phyloP scores from a whole-genome alignment of 2,888 invertebrate genomes.

The Drosophila mulleri region DNA sequence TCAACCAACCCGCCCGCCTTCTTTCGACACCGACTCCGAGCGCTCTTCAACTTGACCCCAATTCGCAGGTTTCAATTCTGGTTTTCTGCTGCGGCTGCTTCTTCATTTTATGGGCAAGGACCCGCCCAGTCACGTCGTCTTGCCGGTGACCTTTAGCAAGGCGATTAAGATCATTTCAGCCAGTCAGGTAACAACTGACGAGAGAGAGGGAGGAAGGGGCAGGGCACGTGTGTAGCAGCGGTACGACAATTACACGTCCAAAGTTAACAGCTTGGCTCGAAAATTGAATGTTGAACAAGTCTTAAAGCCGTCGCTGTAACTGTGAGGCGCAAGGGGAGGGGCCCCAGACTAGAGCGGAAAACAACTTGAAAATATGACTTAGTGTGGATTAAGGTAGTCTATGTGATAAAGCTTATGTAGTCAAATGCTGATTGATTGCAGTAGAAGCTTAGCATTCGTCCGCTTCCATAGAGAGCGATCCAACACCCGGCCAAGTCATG shows the following conservation, averaged over 20 bases:
- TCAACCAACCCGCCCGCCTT: not conserved
- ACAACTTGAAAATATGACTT: not conserved
- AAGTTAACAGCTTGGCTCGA: conserved; percentile 51
- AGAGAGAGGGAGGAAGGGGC: rapidly evolving
- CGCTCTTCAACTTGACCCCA: conserved; percentile 71
- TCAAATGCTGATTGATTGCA: not conserved
- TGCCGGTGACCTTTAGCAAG: conserved; percentile 44
- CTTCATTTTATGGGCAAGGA: conserved; percentile 50
- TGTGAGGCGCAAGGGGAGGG: not conserved
- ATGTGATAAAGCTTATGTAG: not conserved
- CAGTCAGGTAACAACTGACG: not conserved
- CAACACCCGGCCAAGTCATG: not conserved
- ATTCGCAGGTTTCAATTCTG: conserved; percentile 27
- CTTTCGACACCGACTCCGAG: not conserved
- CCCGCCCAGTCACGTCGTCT: conserved; percentile 38
- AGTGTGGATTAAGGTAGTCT: not conserved
- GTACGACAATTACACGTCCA: conserved; percentile 54
- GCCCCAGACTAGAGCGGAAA: not conserved
- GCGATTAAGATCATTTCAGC: conserved; percentile 50
- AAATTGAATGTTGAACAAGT: conserved; percentile 41
- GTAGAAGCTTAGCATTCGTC: not conserved
- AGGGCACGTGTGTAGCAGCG: not conserved
- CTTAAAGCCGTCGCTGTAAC: conserved; percentile 18
- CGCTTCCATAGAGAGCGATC: not conserved
- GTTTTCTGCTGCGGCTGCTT: conserved; percentile 8